Evolutionary conservation across 2,113 vertebrate genomes (phyloP).

Genomic region (Malurus elegans): DNA sequence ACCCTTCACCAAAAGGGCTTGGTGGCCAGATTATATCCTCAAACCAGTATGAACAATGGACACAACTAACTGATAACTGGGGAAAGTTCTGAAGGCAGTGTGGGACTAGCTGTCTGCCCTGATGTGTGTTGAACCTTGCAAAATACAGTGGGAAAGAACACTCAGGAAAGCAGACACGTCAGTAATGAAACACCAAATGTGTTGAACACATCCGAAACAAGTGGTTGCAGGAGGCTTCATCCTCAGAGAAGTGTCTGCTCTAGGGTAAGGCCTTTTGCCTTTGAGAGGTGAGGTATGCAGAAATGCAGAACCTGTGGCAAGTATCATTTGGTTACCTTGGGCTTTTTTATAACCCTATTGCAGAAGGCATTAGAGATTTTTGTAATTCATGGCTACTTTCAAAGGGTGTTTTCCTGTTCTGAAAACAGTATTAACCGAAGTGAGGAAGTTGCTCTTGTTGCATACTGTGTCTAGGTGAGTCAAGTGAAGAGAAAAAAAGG

Average conservation of each 20-base stretch:
- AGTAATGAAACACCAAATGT: background rate
- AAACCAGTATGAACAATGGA: fast-evolving
- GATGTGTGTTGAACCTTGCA: background rate
- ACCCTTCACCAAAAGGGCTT: background rate
- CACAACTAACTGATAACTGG: background rate
- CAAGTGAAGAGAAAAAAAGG: background rate
- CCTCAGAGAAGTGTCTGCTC: background rate
- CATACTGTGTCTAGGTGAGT: background rate
- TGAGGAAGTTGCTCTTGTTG: background rate
- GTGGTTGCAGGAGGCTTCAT: background rate
- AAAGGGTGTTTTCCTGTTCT: background rate
- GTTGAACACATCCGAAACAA: background rate
- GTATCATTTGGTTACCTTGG: fast-evolving
- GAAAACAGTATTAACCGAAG: background rate
- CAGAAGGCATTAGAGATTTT: background rate
- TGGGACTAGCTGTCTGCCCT: background rate
- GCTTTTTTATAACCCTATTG: background rate
- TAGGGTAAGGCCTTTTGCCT: background rate
- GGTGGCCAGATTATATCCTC: background rate
- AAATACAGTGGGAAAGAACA: background rate
- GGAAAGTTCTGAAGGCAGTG: background rate
- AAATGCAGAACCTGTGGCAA: background rate
- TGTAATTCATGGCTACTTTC: background rate
- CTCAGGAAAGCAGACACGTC: background rate
- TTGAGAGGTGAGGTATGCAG: background rate